Percentiles rank a stretch among this genome's conserved stretches.
These are phyloP conservation scores for Litoditis marina DNA, from an alignment of 2,888 invertebrate genomes.

Conservation along the genomic window DNA sequence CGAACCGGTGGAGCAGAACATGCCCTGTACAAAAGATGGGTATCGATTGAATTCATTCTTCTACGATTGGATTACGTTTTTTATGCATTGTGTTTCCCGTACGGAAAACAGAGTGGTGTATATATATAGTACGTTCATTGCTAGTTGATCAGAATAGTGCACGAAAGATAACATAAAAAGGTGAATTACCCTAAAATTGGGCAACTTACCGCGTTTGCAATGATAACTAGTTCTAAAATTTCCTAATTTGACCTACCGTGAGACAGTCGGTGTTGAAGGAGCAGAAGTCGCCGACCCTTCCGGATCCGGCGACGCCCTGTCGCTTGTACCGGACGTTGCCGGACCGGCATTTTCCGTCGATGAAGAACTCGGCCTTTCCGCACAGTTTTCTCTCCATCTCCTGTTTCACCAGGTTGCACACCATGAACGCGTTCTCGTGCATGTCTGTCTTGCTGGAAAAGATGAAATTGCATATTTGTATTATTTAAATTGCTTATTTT, in stretches of 20 bases:
- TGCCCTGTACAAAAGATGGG: conserved; percentile 50
- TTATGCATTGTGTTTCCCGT: no score
- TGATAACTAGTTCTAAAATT: no score
- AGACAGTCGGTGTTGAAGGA: conserved; percentile 61
- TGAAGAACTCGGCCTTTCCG: conserved; percentile 48
- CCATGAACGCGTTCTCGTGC: conserved; percentile 55
- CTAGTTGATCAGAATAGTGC: no score
- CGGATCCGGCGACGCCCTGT: conserved; percentile 60
- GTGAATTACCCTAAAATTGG: no score
- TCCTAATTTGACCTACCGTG: conserved; percentile 35
- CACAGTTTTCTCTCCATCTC: conserved; percentile 47
- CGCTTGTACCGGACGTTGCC: conserved; percentile 53
- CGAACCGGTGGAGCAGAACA: conserved; percentile 61
- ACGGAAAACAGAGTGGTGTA: no score
- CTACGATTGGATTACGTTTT: no score
- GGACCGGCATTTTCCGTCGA: conserved; percentile 52
- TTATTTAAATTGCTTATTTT: no score
- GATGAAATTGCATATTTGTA: no score
- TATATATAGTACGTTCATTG: no score
- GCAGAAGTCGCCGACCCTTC: conserved; percentile 60
- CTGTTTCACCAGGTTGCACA: conserved; percentile 50
- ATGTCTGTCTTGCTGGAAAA: conserved; percentile 54
- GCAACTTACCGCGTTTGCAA: no score
- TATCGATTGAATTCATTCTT: no score
- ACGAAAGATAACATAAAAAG: no score